phyloP scores from a whole-genome alignment of 1,140 invertebrate species.

The Gonatopus flavifemur region DNA sequence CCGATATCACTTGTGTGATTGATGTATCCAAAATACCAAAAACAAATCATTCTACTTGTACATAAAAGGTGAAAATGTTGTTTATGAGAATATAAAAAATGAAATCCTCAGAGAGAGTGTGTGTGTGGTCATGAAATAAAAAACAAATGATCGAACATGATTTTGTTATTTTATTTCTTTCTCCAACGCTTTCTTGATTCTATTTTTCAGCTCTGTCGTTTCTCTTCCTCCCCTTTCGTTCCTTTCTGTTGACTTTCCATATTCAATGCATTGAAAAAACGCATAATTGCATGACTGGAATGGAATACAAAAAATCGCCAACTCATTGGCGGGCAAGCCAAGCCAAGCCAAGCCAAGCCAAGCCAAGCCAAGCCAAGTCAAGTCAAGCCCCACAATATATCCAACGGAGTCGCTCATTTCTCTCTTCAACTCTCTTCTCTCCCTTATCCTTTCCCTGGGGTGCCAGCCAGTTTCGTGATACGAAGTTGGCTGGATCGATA shows the following conservation, averaged over 20 bases:
- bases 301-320: no score
- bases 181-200: not conserved
- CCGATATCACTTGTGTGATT: no score
- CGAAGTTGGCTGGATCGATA: slow-evolving; percentile 32
- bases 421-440: slow-evolving; percentile 4
- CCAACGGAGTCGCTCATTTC: not conserved
- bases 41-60: no score
- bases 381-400: not conserved
- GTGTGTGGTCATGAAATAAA: not conserved
- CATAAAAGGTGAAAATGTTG: no score
- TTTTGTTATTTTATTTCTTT: not conserved
- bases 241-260: not conserved
- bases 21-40: no score
- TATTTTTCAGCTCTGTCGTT: no score
- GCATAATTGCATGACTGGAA: no score
- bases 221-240: not conserved
- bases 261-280: no score
- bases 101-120: not conserved
- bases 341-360: no score
- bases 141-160: not conserved
- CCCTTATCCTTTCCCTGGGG: slow-evolving; percentile 20
- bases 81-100: slow-evolving; percentile 13
- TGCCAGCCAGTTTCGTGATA: slow-evolving; percentile 39
- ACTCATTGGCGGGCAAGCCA: no score
- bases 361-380: no score